phyloP scores from a whole-genome alignment of 2,797 vertebrate genomes.

The Esox lucius region DNA sequence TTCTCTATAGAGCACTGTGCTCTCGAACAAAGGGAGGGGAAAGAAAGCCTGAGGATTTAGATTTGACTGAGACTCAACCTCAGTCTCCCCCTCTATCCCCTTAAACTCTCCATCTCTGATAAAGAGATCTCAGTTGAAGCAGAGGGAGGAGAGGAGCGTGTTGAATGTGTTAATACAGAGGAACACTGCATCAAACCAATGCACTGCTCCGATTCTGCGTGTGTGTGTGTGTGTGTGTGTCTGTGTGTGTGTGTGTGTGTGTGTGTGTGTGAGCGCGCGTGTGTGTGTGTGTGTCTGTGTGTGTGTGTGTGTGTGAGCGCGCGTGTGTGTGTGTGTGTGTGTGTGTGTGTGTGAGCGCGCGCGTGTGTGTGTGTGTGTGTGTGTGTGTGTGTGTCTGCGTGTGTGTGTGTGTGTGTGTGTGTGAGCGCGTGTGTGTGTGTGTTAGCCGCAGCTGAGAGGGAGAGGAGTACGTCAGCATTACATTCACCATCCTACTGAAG shows the following conservation, averaged over 20 bases:
- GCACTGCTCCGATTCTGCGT: constrained; percentile 82
- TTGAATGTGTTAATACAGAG: constrained; percentile 84
- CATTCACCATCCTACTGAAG: constrained; percentile 94
- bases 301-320: constrained; percentile 8
- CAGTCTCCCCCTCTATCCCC: neutral
- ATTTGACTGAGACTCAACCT: neutral
- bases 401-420: constrained; percentile 8
- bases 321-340: neutral
- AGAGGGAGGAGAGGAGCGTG: constrained; percentile 44
- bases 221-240: neutral
- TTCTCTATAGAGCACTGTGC: neutral
- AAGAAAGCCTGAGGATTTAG: neutral
- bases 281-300: constrained; percentile 28
- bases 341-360: constrained; percentile 36
- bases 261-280: constrained; percentile 24
- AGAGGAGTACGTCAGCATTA: constrained; percentile 94
- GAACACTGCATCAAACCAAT: constrained; percentile 93
- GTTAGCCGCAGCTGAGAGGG: constrained; percentile 72
- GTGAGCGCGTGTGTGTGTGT: constrained; percentile 33
- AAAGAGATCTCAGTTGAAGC: constrained; percentile 43
- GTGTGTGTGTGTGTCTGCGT: constrained; percentile 28
- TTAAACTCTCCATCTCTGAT: constrained; percentile 13
- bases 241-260: constrained; percentile 36
- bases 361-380: neutral
- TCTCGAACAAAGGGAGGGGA: neutral